Conservation (phyloP, 1,140 invertebrate genomes). For the Lepidurus packardi region DNA sequence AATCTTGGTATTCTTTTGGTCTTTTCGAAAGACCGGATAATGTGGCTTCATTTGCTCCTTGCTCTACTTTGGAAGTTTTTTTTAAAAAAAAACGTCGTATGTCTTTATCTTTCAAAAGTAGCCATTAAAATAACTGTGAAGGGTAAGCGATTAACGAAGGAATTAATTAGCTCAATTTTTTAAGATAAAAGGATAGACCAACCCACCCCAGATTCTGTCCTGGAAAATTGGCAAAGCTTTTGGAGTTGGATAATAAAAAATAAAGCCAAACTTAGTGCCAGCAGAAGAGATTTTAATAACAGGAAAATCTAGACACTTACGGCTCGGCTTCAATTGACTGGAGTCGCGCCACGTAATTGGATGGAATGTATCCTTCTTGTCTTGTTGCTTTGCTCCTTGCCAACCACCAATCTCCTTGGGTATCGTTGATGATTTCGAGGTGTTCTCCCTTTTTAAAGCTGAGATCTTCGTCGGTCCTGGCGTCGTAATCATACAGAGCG, state of each 20-base stretch:
- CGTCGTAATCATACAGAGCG: slow-evolving; percentile 97
- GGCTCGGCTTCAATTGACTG: slow-evolving; percentile 99
- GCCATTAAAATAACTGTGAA: too few species aligned
- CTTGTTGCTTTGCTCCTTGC: slow-evolving; percentile 88
- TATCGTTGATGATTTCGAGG: slow-evolving; percentile 96
- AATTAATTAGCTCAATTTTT: too few species aligned
- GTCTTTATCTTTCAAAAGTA: too few species aligned
- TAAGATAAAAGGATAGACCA: too few species aligned
- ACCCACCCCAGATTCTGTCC: too few species aligned
- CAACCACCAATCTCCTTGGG: slow-evolving; percentile 98
- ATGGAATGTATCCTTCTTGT: slow-evolving; percentile 97
- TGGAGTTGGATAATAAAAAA: neutral
- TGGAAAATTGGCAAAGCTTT: too few species aligned
- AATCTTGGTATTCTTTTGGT: too few species aligned
- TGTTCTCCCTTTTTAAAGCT: slow-evolving; percentile 98
- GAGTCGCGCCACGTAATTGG: slow-evolving; percentile 97
- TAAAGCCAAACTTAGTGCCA: neutral
- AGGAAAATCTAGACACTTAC: slow-evolving; percentile 61
- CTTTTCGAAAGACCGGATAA: too few species aligned
- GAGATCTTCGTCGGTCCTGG: slow-evolving; percentile 95
- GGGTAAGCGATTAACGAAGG: too few species aligned
- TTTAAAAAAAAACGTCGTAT: too few species aligned
- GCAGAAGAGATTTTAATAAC: neutral
- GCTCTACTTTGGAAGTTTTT: too few species aligned
- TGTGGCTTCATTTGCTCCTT: too few species aligned